Base-by-base conservation (phyloP, 2,797 vertebrate species). In the Neosalanx taihuensis region DNA sequence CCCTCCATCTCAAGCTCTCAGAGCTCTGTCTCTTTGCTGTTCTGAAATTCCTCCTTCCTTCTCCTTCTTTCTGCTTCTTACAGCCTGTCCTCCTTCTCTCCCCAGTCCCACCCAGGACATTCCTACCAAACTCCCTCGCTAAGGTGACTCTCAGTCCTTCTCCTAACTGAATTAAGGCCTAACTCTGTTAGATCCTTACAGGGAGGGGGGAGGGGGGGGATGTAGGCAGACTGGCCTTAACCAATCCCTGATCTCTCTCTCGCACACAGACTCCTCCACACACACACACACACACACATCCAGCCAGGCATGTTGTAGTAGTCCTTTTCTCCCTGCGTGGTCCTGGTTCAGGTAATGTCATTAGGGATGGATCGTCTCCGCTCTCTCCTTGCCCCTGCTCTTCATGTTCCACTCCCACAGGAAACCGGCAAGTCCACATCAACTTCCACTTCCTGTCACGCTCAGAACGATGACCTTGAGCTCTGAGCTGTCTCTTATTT, bases 141-240 rank as follows among this genome's bases (percentile, higher is more conserved):
- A 70, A 85, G 90, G 77, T 79, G 76, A 83, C 83, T 86, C 85
- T 79, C 84, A 83, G 84, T 85, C 74, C 17, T 29, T 17, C 80
- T 81, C 86, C 63, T 83, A 92, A 92, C 92, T 89, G 0, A 86
- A 92, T 92, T 90, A 83, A 0, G 6, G 76, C 61, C 58, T 83
- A 91, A 91, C 90, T 88, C 68, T 73, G 83, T 91, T 90, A 89
- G 76, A 70, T 72, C 64, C 72, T 0, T 72, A 77, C 57, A 72
- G 58, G 77, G 76, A 41, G 59, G 59, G 70, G 79, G 37, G 6
- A 12, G 37, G 10, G 37, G 37, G 3, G 41, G 3, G 41, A 26
- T 26, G 41, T 46, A 46, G 41, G 73, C 69, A 35, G 57, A n/a
- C 51, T 56, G 17, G 41, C 71, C 74, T 66, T 75, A 77, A 18